Evolutionary conservation across 1,140 invertebrate genomes (phyloP), one percentile per base, ranked within the genome.

Genomic region (Varroa destructor): DNA sequence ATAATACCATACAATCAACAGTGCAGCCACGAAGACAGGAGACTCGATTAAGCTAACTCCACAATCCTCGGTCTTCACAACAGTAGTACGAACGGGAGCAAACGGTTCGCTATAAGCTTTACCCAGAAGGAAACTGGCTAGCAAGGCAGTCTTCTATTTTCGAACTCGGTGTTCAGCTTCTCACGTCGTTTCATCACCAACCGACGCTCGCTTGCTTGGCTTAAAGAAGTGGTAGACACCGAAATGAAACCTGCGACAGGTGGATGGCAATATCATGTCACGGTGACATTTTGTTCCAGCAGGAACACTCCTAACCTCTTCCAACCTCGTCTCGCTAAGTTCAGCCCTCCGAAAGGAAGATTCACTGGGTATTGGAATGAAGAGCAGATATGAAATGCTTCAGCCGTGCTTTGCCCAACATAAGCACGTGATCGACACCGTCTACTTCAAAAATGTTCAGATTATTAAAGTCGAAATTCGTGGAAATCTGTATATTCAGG

Each of bases 171-270:
- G 61, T 14, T 67, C 25, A 42, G 25, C 57, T 5, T 37, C 12
- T 36, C 40, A 6, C 61, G 12, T 5, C 40, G 37, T 40, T 6
- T 37, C 61, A 37, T 67, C 57, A 12, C 3, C 14, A 12, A 10
- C 40, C 40, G 61, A 67, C 14, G 46, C 40, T 67, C 61, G 61
- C 12, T 58, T 12, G 12, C 12, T 40, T 8, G 10, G 12, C 14
- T 37, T 12, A 43, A 58, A 14, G 40, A 2, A 67, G 61, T 46
- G 61, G 61, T 37, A 25, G 61, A 3, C 3, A 37, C 36, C 46
- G 40, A 67, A 36, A 58, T 58, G 57, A 42, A 58, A 58, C 57
- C 4, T 58, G 57, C 40, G 61, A 67, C 61, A 67, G 61, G 61
- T 67, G 61, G 61, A 67, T 67, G 61, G 40, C 40, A 46, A 40